Evolutionary conservation across 2,888 invertebrate genomes (phyloP), one percentile per base, ranked within the genome.

Genomic region (Sceliomorpha sp.): DNA sequence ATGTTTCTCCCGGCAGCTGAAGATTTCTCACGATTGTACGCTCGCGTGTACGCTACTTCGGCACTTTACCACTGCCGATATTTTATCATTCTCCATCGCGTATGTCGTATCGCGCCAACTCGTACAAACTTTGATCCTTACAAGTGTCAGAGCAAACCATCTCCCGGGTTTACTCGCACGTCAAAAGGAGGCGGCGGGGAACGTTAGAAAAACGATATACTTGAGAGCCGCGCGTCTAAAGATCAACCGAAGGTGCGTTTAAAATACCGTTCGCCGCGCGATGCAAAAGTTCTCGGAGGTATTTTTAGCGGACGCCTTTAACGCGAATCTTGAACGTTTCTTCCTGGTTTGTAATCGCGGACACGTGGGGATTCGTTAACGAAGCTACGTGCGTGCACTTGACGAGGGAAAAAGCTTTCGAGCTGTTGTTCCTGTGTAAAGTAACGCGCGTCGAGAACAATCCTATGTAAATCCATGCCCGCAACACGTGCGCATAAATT

Each of bases 1-100:
- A 20, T 20, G 20, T 20, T n/a, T 44, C n/a, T n/a, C 13, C 15
- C 13, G 44, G 32, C 69, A 70, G 69, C 63, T 70, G 69, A 59
- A 34, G 9, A 10, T 9, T 59, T 70, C 63, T 37, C 69, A 70
- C 69, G 55, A 42, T 31, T 55, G 34, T 47, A 20, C 48, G 14
- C 12, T 4, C 8, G 27, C 10, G 27, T 42, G 17, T 34, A 32
- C 37, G 40, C 17, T 60, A 26, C 13, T 9, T 29, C 6, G 7
- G 45, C 14, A 31, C 17, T 13, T 20, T 12, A 27, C 27, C 24
- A 42, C 27, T 42, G 27, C 27, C 20, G 39, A 67, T 48, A 47
- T 67, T 59, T 53, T 44, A 44, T 55, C 50, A 36, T 42, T 48
- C 40, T 27, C 20, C 20, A 42, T 42, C 5, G 45, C 26, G 15